Base-by-base conservation (phyloP, 2,888 invertebrate species). In the Lomographa bimaculata region DNA sequence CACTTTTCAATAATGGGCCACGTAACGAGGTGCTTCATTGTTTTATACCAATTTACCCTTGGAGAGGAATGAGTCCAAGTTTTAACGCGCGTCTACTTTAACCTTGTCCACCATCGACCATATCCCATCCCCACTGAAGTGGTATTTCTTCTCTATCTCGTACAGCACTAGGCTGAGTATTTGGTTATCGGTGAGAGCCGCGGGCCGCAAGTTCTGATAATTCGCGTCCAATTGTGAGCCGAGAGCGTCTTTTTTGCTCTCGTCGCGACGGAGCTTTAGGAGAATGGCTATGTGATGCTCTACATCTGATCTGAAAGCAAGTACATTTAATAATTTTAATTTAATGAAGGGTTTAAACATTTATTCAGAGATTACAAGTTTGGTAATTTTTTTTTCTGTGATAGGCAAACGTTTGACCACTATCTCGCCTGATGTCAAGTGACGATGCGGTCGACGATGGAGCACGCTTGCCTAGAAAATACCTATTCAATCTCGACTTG, bases 61-160 rank as follows among this genome's bases (percentile, higher is more conserved):
- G n/a, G n/a, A n/a, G n/a, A n/a, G n/a, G n/a, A n/a, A n/a, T n/a
- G n/a, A n/a, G n/a, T n/a, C n/a, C n/a, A n/a, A n/a, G n/a, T n/a
- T n/a, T n/a, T n/a, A n/a, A n/a, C n/a, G n/a, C 1, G 56, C 32
- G 0, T 73, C 71, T 0, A 46, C 33, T 40, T 60, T 80, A 2
- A 48, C 19, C 0, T 62, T 64, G 7, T 82, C 83, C 6, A 70
- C 60, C 5, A 60, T 63, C 6, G 64, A 50, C 94, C 94, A 95
- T 20, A 95, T 90, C 0, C 94, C 95, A 62, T 95, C 93, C 0
- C 95, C 95, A 6, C 92, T 93, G 60, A 95, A 96, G 71, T 95
- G 92, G 70, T 92, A 91, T 56, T 92, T 91, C 54, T 90, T 91
- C 71, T 96, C 95, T 9, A 96, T 91, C 37, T 92, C 87, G 66